Evolutionary conservation across 2,797 vertebrate species (phyloP).

Genomic region (Helarctos malayanus): DNA sequence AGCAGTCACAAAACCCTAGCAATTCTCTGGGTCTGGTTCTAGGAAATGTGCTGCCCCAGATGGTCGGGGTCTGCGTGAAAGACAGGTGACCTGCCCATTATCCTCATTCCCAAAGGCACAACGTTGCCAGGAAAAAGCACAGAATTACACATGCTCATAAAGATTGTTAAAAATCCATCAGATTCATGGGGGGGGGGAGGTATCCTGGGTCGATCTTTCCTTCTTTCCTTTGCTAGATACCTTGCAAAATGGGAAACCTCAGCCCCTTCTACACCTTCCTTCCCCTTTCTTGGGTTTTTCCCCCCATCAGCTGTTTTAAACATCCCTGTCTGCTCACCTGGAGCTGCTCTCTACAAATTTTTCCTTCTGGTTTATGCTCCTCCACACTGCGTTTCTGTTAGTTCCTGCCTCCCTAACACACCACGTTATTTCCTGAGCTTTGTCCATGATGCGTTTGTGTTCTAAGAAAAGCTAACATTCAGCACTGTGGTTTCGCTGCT

Average conservation of each 20-base stretch:
- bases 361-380: not conserved
- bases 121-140: not conserved
- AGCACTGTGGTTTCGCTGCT: constrained; percentile 72
- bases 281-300: not conserved
- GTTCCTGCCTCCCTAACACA: not conserved
- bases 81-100: fast-evolving
- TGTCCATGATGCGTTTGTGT: constrained; percentile 6
- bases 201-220: not conserved
- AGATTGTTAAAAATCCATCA: not conserved
- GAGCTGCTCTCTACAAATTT: not conserved
- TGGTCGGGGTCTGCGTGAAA: not conserved
- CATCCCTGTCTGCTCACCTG: not conserved
- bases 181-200: not conserved
- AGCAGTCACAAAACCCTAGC: not conserved
- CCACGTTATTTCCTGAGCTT: constrained; percentile 18
- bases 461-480: not conserved
- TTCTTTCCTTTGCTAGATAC: not conserved
- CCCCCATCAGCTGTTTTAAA: not conserved
- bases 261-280: not conserved
- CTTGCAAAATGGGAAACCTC: too few relatives aligned
- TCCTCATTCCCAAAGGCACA: not conserved
- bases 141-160: not conserved
- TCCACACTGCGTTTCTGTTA: not conserved
- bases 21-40: not conserved
- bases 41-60: not conserved